Evolutionary conservation across 2,888 invertebrate genomes (phyloP).

Genomic region (Candidula unifasciata): DNA sequence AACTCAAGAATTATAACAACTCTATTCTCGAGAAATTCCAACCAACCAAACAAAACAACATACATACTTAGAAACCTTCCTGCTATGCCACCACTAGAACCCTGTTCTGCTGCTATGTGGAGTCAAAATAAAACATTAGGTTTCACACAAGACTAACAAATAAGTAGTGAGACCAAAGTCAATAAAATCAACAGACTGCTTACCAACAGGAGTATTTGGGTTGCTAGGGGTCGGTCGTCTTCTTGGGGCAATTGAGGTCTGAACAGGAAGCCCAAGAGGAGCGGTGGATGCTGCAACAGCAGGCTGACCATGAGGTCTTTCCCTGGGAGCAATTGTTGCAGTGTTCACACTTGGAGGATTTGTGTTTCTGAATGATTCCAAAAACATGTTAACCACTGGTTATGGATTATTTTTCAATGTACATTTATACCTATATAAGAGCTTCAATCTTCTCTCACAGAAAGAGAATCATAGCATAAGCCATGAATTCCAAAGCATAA

Average conservation of each 20-base stretch:
- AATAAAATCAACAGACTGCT: conserved; percentile 3
- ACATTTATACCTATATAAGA: background rate
- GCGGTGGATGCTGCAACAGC: conserved; percentile 59
- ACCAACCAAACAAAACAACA: too few species aligned
- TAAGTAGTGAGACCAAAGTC: background rate
- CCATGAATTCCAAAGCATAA: background rate
- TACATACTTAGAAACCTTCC: too few species aligned
- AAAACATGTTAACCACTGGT: background rate
- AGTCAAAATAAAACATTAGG: background rate
- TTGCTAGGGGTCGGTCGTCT: conserved; percentile 67
- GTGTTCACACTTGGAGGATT: conserved; percentile 80
- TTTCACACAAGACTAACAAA: background rate
- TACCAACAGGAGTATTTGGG: conserved; percentile 61
- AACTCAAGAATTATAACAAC: too few species aligned
- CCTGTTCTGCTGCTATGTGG: too few species aligned
- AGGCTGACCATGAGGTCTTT: conserved; percentile 85
- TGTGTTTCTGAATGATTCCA: conserved; percentile 15
- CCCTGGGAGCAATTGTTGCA: conserved; percentile 89
- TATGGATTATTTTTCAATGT: background rate
- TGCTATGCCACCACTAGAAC: too few species aligned
- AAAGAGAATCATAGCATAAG: background rate
- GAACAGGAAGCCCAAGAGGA: conserved; percentile 71
- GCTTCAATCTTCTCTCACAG: background rate
- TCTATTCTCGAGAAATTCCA: too few species aligned
- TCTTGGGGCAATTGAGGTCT: conserved; percentile 72